phyloP scores from a whole-genome alignment of 2,888 invertebrate species.

The Amaurobius ferox region DNA sequence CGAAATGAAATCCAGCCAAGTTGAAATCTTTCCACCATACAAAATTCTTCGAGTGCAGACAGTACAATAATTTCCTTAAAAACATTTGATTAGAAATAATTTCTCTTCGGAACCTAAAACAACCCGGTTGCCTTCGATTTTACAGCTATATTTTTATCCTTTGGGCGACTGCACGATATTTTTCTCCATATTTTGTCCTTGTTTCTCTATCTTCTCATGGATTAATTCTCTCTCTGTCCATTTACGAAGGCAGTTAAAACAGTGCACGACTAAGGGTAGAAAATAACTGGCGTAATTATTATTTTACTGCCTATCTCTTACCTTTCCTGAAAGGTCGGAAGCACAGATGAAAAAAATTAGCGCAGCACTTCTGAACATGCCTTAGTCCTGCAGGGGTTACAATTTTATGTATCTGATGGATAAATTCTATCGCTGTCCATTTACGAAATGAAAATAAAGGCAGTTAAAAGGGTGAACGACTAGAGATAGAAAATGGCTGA shows the following conservation, averaged over 20 bases:
- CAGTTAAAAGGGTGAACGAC: background rate
- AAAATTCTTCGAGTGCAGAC: background rate
- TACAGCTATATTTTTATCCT: background rate
- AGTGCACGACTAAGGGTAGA: no score
- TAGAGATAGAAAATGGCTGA: no score
- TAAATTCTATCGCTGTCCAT: slow-evolving; percentile 59
- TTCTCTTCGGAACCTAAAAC: background rate
- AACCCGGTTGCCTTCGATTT: background rate
- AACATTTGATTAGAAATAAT: slow-evolving; percentile 1
- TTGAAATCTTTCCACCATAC: no score
- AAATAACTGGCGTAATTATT: no score
- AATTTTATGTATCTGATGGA: no score
- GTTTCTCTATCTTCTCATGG: slow-evolving; percentile 41
- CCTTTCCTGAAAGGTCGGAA: no score
- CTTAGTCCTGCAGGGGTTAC: no score
- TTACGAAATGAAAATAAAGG: slow-evolving; percentile 53
- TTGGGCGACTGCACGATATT: slow-evolving; percentile 7
- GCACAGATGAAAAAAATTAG: no score
- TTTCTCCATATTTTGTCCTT: slow-evolving; percentile 35
- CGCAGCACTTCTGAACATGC: no score
- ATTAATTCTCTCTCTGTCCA: slow-evolving; percentile 52
- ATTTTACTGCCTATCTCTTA: no score
- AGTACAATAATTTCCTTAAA: slow-evolving; percentile 5
- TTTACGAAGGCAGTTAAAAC: no score
- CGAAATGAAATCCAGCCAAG: no score